Conservation (phyloP, 2,797 vertebrate species). For the Eulemur rubriventer region DNA sequence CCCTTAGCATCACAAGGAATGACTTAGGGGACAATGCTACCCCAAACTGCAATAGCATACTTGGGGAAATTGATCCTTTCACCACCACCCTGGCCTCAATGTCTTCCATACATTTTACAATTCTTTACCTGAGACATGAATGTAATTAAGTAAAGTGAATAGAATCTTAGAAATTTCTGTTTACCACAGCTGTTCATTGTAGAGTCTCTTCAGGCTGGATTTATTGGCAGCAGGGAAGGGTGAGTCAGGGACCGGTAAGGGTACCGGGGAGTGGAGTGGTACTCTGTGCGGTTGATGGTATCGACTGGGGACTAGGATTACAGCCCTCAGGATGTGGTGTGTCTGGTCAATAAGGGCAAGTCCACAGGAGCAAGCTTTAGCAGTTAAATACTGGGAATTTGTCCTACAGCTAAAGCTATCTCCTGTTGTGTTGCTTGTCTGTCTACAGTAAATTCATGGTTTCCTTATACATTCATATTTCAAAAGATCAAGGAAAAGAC, state of each 20-base stretch:
- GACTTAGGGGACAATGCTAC: background rate
- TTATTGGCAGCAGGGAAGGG: background rate
- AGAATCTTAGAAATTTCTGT: background rate
- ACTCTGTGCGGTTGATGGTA: background rate
- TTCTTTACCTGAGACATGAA: background rate
- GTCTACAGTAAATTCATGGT: background rate
- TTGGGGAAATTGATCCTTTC: background rate
- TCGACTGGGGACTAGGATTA: background rate
- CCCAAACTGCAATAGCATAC: background rate
- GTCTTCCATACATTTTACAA: background rate
- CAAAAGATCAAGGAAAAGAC: constrained; percentile 2
- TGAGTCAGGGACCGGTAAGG: background rate
- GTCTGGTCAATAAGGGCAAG: background rate
- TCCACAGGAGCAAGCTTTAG: background rate
- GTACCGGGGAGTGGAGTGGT: fast-evolving
- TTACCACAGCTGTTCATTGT: background rate
- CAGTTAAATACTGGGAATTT: background rate
- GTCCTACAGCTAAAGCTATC: background rate
- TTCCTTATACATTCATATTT: background rate
- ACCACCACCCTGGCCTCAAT: background rate
- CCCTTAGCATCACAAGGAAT: background rate
- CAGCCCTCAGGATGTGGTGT: background rate
- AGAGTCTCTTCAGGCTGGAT: background rate
- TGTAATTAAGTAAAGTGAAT: background rate
- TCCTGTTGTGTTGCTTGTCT: background rate